Percentiles rank a stretch among this genome's conserved stretches.
Evolutionary conservation across 2,888 invertebrate species (phyloP).

Genomic region (Trachelus stipa): DNA sequence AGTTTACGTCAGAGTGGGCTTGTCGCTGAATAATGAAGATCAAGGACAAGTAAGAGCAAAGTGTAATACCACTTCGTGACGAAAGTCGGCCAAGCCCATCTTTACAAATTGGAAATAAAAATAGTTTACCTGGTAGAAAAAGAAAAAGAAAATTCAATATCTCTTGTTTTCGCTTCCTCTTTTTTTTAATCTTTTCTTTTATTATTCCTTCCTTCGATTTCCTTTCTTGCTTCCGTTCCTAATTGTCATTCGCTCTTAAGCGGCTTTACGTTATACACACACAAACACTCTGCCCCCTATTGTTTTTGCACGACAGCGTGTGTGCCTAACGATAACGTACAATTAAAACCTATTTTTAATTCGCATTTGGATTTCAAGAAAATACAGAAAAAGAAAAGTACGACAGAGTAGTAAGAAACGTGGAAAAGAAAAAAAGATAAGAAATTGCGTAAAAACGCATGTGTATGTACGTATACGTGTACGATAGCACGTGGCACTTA

Average conservation of each 20-base stretch:
- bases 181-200: neutral
- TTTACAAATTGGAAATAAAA: constrained; percentile 37
- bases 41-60: constrained; percentile 33
- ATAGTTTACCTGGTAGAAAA: constrained; percentile 11
- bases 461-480: too few relatives aligned
- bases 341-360: neutral
- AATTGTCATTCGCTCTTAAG: constrained; percentile 6
- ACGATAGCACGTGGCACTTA: too few relatives aligned
- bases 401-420: neutral
- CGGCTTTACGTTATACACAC: neutral
- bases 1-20: constrained; percentile 34
- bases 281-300: neutral
- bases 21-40: constrained; percentile 33
- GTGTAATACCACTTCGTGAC: constrained; percentile 13
- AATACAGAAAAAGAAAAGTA: neutral
- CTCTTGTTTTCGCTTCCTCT: neutral
- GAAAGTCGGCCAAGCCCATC: constrained; percentile 41
- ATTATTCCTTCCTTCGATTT: constrained; percentile 17
- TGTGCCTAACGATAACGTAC: neutral
- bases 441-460: neutral
- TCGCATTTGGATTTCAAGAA: neutral
- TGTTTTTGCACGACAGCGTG: neutral
- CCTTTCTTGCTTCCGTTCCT: constrained; percentile 12
- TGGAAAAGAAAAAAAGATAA: neutral
- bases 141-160: constrained; percentile 4